Conservation (phyloP, 1,140 invertebrate species). For the Habropoda laboriosa region DNA sequence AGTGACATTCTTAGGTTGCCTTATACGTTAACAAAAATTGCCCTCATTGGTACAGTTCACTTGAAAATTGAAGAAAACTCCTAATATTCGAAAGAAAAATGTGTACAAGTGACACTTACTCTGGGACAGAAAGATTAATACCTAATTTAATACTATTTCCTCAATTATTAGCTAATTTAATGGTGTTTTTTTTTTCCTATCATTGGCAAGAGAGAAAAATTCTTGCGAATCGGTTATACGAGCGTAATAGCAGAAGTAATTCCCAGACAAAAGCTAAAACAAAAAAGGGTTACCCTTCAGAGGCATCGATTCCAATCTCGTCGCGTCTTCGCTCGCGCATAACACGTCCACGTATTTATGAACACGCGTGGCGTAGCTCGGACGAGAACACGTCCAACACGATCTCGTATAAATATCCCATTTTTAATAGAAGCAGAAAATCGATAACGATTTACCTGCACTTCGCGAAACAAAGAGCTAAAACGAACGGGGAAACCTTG, state of each 20-base stretch:
- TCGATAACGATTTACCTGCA: conserved; percentile 26
- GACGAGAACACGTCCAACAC: conserved; percentile 1
- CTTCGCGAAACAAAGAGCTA: neutral
- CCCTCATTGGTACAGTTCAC: no score
- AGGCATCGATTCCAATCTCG: neutral
- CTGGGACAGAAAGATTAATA: no score
- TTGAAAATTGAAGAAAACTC: no score
- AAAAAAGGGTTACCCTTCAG: neutral
- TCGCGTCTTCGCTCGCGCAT: neutral
- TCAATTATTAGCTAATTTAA: no score
- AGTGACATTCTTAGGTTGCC: no score
- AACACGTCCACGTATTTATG: conserved; percentile 19
- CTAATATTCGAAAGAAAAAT: no score
- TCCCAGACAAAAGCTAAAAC: neutral
- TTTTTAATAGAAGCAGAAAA: conserved; percentile 41
- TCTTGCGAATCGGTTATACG: neutral
- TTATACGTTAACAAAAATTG: no score
- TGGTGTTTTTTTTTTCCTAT: neutral
- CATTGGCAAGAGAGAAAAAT: neutral
- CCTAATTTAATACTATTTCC: no score
- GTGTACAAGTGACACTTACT: no score
- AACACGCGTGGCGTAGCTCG: neutral
- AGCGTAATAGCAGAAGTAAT: neutral
- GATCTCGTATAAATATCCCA: conserved; percentile 32
- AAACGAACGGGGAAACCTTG: neutral